Conservation (phyloP, 2,113 vertebrate genomes). For the Chaetodon trifascialis region DNA sequence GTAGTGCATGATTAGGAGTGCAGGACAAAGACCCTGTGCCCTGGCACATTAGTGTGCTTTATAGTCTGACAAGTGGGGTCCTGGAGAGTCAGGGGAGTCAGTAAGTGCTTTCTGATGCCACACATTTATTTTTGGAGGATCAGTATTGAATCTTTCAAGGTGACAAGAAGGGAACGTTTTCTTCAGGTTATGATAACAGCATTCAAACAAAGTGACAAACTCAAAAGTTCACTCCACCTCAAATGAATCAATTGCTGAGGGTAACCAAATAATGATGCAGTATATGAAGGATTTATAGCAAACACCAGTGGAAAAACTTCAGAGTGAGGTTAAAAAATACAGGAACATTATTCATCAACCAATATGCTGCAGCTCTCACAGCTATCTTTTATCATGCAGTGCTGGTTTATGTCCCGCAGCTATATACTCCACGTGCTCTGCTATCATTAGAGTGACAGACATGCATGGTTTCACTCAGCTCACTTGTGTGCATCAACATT, state of each 20-base stretch:
- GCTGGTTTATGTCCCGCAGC: constrained; percentile 54
- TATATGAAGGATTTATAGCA: constrained; percentile 32
- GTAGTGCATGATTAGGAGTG: constrained; percentile 63
- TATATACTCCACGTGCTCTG: constrained; percentile 30
- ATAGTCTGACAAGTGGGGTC: constrained; percentile 46
- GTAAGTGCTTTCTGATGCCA: constrained; percentile 37
- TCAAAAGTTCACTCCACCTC: constrained; percentile 21
- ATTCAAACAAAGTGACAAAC: constrained; percentile 11
- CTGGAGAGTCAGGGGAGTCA: not conserved
- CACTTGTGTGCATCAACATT: constrained; percentile 24
- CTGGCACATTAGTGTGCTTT: constrained; percentile 55
- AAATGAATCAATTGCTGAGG: constrained; percentile 35
- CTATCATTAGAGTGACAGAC: constrained; percentile 56
- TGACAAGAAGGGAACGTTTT: constrained; percentile 1
- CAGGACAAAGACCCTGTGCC: constrained; percentile 59
- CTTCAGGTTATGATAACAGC: constrained; percentile 2
- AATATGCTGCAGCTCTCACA: constrained; percentile 32
- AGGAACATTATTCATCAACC: constrained; percentile 30
- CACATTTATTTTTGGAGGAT: constrained; percentile 33
- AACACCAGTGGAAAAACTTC: constrained; percentile 21
- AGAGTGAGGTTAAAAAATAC: constrained; percentile 23
- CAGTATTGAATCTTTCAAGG: constrained; percentile 11
- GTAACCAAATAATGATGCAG: constrained; percentile 51
- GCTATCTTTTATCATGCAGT: constrained; percentile 47
- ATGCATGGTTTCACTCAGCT: constrained; percentile 41